These are phyloP conservation scores for Eristalinus aeneus DNA, from an alignment of 2,888 invertebrate genomes.

Conservation along the genomic window DNA sequence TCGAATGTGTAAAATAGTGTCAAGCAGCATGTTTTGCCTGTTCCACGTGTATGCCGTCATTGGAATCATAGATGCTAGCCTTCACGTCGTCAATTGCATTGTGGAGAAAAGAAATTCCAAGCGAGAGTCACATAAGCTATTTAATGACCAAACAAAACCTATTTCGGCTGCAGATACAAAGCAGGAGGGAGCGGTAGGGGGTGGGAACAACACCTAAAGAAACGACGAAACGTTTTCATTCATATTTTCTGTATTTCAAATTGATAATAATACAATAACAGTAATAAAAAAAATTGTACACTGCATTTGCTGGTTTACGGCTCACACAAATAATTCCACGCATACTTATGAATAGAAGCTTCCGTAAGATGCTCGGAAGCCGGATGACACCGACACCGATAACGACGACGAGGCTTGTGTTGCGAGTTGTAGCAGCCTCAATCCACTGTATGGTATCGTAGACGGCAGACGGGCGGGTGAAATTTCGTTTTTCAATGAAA, in stretches of 20 bases:
- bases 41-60: neutral
- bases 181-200: neutral
- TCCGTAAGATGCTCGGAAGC: conserved; percentile 15
- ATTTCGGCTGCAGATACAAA: neutral
- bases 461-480: neutral
- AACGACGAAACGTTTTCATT: conserved; percentile 26
- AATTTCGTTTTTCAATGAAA: conserved; percentile 62
- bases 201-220: neutral
- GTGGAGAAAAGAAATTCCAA: neutral
- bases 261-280: conserved; percentile 54
- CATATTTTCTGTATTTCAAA: conserved; percentile 41
- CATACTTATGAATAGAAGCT: conserved; percentile 5
- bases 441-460: neutral
- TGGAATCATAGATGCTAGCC: conserved; percentile 24
- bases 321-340: conserved; percentile 16
- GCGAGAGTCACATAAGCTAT: conserved; percentile 1
- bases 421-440: neutral
- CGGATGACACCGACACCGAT: neutral
- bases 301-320: conserved; percentile 36
- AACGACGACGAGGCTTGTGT: neutral
- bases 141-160: conserved; percentile 20
- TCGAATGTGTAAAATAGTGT: neutral
- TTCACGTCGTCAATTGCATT: conserved; percentile 12
- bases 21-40: neutral
- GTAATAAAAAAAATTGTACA: conserved; percentile 40